A percentile compares a stretch with the other conserved stretches of the same genome.
These are phyloP conservation scores for Orthosia incerta DNA, from an alignment of 2,888 invertebrate species.

Conservation along the genomic window DNA sequence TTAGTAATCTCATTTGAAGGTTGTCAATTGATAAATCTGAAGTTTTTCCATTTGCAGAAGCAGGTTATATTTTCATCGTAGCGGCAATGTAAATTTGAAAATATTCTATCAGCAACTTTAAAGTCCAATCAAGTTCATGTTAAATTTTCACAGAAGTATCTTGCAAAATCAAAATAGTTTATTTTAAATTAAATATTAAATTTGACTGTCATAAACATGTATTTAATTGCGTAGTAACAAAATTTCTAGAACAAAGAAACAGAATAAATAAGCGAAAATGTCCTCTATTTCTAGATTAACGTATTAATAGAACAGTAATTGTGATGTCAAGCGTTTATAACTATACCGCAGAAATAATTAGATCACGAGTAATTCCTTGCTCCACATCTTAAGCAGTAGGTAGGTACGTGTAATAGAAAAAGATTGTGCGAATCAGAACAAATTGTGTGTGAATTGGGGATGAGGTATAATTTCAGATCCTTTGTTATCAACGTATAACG, in stretches of 20 bases:
- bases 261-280: no score
- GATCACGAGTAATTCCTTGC: constrained; percentile 16
- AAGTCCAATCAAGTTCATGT: no score
- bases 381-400: not conserved
- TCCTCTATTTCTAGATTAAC: not conserved
- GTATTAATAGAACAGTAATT: not conserved
- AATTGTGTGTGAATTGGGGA: constrained; percentile 7
- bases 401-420: constrained; percentile 12
- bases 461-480: not conserved
- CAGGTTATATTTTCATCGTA: no score
- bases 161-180: no score
- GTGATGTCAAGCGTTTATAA: constrained; percentile 11
- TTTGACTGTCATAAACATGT: no score
- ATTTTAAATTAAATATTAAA: no score
- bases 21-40: not conserved
- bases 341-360: constrained; percentile 38
- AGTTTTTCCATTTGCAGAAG: not conserved
- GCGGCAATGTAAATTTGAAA: no score
- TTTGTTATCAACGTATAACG: not conserved
- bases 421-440: constrained; percentile 22
- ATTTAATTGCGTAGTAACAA: no score
- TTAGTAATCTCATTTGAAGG: not conserved
- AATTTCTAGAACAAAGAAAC: no score
- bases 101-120: no score
- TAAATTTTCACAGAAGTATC: no score